These are phyloP conservation scores for Myzus persicae DNA, from an alignment of 1,140 invertebrate genomes.

Conservation along the genomic window DNA sequence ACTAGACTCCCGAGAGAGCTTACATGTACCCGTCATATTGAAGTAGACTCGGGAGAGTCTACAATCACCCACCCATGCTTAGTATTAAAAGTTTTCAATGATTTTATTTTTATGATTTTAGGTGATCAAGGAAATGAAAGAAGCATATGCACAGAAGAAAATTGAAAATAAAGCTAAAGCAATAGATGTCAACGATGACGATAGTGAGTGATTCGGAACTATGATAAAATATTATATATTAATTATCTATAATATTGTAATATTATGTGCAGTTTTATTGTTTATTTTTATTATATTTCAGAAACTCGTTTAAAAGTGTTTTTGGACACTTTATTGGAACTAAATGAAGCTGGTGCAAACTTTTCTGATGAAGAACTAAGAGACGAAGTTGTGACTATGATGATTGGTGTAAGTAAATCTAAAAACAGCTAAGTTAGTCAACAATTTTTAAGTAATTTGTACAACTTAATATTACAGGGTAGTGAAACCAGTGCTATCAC, in stretches of 20 bases:
- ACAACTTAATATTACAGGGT: slow-evolving; percentile 69
- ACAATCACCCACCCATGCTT: background rate
- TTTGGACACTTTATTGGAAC: slow-evolving; percentile 71
- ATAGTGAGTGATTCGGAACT: background rate
- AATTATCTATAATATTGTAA: background rate
- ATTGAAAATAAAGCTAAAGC: background rate
- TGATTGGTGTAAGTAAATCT: slow-evolving; percentile 69
- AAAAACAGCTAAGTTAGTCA: background rate
- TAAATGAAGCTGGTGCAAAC: slow-evolving; percentile 64
- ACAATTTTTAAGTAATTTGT: background rate
- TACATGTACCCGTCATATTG: too few relatives aligned
- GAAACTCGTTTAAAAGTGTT: slow-evolving; percentile 64
- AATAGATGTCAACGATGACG: background rate
- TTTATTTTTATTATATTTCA: slow-evolving; percentile 12
- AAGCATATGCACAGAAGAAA: background rate
- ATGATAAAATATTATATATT: too few relatives aligned
- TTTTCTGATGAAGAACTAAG: slow-evolving; percentile 70
- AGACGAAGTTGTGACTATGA: slow-evolving; percentile 71
- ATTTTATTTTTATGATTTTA: background rate
- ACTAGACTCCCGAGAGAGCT: too few relatives aligned
- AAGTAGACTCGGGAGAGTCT: too few relatives aligned
- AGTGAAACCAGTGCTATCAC: slow-evolving; percentile 74
- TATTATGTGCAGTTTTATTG: background rate
- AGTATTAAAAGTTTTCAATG: slow-evolving; percentile 37
- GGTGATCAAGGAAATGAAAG: slow-evolving; percentile 41